Evolutionary conservation across 2,113 vertebrate species (phyloP).

Genomic region (Brevimyrus niger): DNA sequence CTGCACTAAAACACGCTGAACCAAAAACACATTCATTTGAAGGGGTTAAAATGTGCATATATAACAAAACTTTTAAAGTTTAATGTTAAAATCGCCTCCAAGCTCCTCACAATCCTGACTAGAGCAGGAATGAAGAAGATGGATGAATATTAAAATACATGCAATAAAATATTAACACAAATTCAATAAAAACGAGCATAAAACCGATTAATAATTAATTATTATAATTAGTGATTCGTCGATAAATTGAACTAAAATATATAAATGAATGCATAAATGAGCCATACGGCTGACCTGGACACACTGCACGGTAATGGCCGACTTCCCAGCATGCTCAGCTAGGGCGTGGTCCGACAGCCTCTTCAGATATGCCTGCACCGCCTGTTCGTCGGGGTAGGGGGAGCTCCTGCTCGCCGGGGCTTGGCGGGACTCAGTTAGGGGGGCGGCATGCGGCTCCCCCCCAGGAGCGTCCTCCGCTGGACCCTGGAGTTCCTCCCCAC

Average conservation of each 20-base stretch:
- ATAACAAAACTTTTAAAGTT: not conserved
- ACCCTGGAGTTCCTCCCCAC: constrained; percentile 23
- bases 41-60: not conserved
- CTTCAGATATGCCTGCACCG: constrained; percentile 65
- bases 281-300: constrained; percentile 49
- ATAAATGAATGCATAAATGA: not conserved
- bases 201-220: not conserved
- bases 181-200: not conserved
- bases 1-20: not conserved
- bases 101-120: not conserved
- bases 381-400: constrained; percentile 63
- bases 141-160: not conserved
- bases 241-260: not conserved
- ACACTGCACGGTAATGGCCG: constrained; percentile 33
- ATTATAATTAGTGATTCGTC: not conserved
- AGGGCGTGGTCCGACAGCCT: constrained; percentile 58
- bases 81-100: not conserved
- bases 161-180: not conserved
- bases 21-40: not conserved
- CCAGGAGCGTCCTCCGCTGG: constrained; percentile 32
- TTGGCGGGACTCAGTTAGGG: not conserved
- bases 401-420: constrained; percentile 39
- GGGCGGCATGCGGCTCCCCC: constrained; percentile 2
- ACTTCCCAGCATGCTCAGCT: constrained; percentile 49
- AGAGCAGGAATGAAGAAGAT: not conserved